Base-by-base conservation (phyloP, 2,888 invertebrate species). In the Phasia obesa region DNA sequence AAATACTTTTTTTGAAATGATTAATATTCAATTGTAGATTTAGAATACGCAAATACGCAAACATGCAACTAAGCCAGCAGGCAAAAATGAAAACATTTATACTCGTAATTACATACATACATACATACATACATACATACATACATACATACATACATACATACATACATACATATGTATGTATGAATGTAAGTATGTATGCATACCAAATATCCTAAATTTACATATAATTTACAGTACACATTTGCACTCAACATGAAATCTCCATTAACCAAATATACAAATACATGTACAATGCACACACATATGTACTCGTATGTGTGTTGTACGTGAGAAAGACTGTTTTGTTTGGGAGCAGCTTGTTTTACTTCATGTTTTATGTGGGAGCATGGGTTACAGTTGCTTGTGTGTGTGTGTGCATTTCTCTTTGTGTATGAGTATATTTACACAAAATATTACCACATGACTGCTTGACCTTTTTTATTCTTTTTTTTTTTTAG, bases 381-480 rank as follows among this genome's bases (percentile, higher is more conserved):
- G 2, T n/a, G 5, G 13, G 15, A 42, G 15, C 38, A 15, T 15
- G 15, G 38, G 38, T n/a, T 42, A 42, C 38, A 42, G 38, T 42
- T 42, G 15, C 15, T 42, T 42, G 38, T 11, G 11, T 13, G 4
- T 4, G 74, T 42, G 38, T 11, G 11, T 13, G 4, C n/a, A 77
- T 81, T 84, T 65, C 59, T 44, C 21, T 13, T 44, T 47, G 67
- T 65, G 47, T 19, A 17, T 59, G 17, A 47, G 55, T 74, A 65
- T 70, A 70, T 59, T 23, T 51, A 49, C 27, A 70, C 7, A 27
- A 44, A 27, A 70, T 70, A 57, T 57, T 70, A 31, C 27, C 69
- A 44, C 69, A 70, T 55, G 69, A 57, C 57, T 70, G 7, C 38
- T 47, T 76, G 57, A 31, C 42, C 57, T 35, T 75, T 59, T 65